These are phyloP conservation scores for Ophthalmolycus amberensis DNA, from an alignment of 2,113 vertebrate species.

Conservation along the genomic window DNA sequence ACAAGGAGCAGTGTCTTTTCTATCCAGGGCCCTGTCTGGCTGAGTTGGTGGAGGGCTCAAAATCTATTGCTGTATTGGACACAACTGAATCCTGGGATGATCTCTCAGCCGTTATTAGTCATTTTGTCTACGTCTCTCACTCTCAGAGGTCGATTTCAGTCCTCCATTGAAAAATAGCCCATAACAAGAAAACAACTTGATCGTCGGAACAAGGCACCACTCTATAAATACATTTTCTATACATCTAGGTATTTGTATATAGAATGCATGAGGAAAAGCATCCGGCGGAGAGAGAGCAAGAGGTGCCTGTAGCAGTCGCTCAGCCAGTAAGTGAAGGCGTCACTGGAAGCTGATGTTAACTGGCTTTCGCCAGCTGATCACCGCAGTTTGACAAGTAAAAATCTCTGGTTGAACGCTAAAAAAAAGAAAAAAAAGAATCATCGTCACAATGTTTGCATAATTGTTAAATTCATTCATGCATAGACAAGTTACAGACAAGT, in stretches of 20 bases:
- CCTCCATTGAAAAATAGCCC: background rate
- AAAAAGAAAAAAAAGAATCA: background rate
- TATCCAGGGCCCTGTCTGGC: slow-evolving; percentile 43
- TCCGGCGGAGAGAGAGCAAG: slow-evolving; percentile 29
- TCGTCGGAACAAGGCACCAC: slow-evolving; percentile 75
- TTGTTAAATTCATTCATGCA: slow-evolving; percentile 31
- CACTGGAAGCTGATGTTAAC: slow-evolving; percentile 11
- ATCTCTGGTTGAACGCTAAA: background rate
- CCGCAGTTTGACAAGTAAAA: slow-evolving; percentile 32
- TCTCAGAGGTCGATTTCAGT: slow-evolving; percentile 1
- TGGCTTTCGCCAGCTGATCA: slow-evolving; percentile 22
- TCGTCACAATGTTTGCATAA: slow-evolving; percentile 39
- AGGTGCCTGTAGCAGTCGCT: slow-evolving; percentile 36
- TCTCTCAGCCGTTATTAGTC: background rate
- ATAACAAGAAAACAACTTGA: slow-evolving; percentile 34
- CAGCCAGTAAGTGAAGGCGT: slow-evolving; percentile 21
- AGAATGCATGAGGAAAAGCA: slow-evolving; percentile 53
- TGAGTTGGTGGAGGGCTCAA: slow-evolving; percentile 38
- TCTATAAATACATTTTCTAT: slow-evolving; percentile 79
- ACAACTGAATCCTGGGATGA: slow-evolving; percentile 42
- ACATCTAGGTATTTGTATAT: slow-evolving; percentile 67
- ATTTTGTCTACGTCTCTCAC: slow-evolving; percentile 13
- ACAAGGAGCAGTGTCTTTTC: slow-evolving; percentile 55
- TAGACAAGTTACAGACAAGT: slow-evolving; percentile 51
- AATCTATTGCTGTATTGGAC: slow-evolving; percentile 28